Evolutionary conservation across 2,113 vertebrate genomes (phyloP).

Genomic region (Chlorocebus sabaeus): DNA sequence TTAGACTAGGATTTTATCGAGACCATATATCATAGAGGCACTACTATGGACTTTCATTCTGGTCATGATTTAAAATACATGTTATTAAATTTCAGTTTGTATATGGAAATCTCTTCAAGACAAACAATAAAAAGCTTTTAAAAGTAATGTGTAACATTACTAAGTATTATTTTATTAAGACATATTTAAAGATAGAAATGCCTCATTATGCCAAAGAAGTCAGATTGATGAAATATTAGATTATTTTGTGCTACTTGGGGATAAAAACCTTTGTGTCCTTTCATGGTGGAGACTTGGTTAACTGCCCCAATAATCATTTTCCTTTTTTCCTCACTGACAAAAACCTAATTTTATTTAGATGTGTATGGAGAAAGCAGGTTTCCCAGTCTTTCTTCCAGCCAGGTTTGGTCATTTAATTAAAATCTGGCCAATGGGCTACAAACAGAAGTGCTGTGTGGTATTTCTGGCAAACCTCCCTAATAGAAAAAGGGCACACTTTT

Average conservation of each 20-base stretch:
- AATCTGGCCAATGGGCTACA: background rate
- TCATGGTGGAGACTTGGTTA: background rate
- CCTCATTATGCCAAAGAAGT: background rate
- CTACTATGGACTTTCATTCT: background rate
- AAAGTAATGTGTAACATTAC: background rate
- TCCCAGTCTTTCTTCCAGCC: background rate
- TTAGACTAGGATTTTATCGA: background rate
- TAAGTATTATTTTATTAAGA: conserved; percentile 6
- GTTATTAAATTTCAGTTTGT: background rate
- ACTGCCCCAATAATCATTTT: background rate
- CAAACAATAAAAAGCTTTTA: background rate
- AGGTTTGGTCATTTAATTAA: background rate
- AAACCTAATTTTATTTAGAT: background rate
- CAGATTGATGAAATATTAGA: background rate
- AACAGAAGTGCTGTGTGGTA: background rate
- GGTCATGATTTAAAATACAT: background rate
- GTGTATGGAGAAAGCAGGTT: background rate
- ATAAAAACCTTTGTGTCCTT: background rate
- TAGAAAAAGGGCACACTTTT: background rate
- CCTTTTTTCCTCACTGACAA: background rate
- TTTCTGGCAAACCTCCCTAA: background rate
- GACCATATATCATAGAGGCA: background rate
- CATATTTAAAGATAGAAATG: background rate
- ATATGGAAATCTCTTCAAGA: background rate
- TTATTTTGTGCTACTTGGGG: background rate